A percentile compares a stretch with the other conserved stretches of the same genome.
Conservation (phyloP, 2,888 invertebrate species). For the Azorinus chamasolen region DNA sequence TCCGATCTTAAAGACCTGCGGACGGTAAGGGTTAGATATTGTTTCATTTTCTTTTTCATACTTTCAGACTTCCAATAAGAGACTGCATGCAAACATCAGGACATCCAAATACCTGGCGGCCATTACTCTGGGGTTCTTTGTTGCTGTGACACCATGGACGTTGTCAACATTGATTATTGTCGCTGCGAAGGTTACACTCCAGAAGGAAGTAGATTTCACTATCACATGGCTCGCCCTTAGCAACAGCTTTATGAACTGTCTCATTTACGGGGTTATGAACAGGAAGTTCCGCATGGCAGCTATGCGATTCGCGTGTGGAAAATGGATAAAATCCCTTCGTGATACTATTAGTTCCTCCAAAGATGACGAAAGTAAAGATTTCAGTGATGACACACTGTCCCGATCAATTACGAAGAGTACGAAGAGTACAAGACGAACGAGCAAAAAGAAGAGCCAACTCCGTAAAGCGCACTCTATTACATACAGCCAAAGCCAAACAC, state of each 20-base stretch:
- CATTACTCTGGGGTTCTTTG: slow-evolving; percentile 63
- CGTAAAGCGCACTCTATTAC: too few species aligned
- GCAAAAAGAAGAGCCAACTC: too few species aligned
- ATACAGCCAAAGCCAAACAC: too few species aligned
- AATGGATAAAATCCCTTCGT: slow-evolving; percentile 39
- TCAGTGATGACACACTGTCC: slow-evolving; percentile 24
- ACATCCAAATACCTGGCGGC: slow-evolving; percentile 65
- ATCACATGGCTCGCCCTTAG: slow-evolving; percentile 64
- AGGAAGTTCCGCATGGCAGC: slow-evolving; percentile 63
- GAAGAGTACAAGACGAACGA: slow-evolving; percentile 3
- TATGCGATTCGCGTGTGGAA: slow-evolving; percentile 43
- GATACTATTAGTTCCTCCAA: slow-evolving; percentile 20
- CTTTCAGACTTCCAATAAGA: background rate
- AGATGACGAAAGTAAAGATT: slow-evolving; percentile 33
- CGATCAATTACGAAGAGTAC: slow-evolving; percentile 27
- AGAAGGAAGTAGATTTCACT: slow-evolving; percentile 40
- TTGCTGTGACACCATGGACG: slow-evolving; percentile 63
- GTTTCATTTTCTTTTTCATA: too few species aligned
- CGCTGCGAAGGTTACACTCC: slow-evolving; percentile 37
- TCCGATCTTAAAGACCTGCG: too few species aligned
- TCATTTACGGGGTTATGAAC: slow-evolving; percentile 63
- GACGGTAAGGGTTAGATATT: too few species aligned
- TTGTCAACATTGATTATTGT: slow-evolving; percentile 55
- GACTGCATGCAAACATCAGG: slow-evolving; percentile 53
- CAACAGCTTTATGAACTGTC: slow-evolving; percentile 65